Evolutionary conservation across 1,140 invertebrate species (phyloP).

Genomic region (Drosophila arizonae): DNA sequence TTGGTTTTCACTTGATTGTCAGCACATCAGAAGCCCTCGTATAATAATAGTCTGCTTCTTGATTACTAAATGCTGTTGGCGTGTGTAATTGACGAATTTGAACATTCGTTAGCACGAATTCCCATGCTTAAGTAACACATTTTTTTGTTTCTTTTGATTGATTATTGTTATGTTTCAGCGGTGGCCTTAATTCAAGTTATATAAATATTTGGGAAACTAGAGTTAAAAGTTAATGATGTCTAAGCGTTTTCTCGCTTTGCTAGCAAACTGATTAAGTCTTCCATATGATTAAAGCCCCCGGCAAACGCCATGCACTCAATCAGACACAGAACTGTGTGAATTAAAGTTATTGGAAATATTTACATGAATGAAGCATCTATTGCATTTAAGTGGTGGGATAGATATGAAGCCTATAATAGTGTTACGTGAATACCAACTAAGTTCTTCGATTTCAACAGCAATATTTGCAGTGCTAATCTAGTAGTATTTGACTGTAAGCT

Average conservation of each 20-base stretch:
- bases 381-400: too few relatives aligned
- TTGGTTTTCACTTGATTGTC: too few relatives aligned
- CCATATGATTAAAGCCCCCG: neutral
- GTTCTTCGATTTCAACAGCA: too few relatives aligned
- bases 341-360: too few relatives aligned
- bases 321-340: neutral
- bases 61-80: too few relatives aligned
- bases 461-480: neutral
- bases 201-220: neutral
- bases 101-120: conserved; percentile 10
- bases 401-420: too few relatives aligned
- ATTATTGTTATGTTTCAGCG: conserved; percentile 19
- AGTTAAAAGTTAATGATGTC: conserved; percentile 14
- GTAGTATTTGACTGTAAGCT: neutral
- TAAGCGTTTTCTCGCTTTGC: neutral
- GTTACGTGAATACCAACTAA: too few relatives aligned
- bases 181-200: conserved; percentile 2
- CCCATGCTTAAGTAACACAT: neutral
- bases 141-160: conserved; percentile 21
- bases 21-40: too few relatives aligned
- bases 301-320: neutral
- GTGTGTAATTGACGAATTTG: conserved; percentile 2
- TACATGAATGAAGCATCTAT: too few relatives aligned
- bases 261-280: conserved; percentile 17
- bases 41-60: too few relatives aligned